phyloP scores from a whole-genome alignment of 2,113 vertebrate species.

The Sturnira hondurensis region DNA sequence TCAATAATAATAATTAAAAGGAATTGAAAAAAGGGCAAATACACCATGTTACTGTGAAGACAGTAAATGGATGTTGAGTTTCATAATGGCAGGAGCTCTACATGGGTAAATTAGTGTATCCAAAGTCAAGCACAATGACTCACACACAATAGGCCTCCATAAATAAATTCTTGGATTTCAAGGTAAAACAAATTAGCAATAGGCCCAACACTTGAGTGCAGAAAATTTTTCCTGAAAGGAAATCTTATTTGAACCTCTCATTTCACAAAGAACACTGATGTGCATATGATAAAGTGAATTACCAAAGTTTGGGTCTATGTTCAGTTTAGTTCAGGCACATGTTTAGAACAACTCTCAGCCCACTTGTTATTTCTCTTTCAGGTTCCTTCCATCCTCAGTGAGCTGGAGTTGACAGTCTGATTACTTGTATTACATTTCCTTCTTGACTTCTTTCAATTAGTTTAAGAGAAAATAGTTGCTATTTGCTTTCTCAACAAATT shows the following conservation, averaged over 20 bases:
- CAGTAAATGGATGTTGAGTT: background rate
- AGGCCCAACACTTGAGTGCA: background rate
- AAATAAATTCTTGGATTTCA: background rate
- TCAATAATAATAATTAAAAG: background rate
- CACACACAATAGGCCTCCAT: background rate
- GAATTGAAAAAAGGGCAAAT: background rate
- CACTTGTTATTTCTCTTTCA: constrained; percentile 8
- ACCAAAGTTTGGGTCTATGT: background rate
- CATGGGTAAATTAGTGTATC: background rate
- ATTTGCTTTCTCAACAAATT: constrained; percentile 46
- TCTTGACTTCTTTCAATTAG: constrained; percentile 8
- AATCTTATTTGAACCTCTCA: background rate
- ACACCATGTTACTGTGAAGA: background rate
- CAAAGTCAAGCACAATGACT: background rate
- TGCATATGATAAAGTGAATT: background rate
- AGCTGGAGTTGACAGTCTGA: background rate
- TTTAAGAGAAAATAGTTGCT: constrained; percentile 47
- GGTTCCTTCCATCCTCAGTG: background rate
- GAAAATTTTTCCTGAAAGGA: background rate
- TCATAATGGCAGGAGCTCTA: background rate
- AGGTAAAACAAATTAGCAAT: background rate
- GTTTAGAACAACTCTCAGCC: background rate
- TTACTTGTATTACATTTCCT: background rate
- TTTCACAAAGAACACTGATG: background rate
- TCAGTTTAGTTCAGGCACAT: background rate